These are phyloP conservation scores for Sphyrna mokarran DNA, from an alignment of 2,113 vertebrate genomes.

Conservation along the genomic window DNA sequence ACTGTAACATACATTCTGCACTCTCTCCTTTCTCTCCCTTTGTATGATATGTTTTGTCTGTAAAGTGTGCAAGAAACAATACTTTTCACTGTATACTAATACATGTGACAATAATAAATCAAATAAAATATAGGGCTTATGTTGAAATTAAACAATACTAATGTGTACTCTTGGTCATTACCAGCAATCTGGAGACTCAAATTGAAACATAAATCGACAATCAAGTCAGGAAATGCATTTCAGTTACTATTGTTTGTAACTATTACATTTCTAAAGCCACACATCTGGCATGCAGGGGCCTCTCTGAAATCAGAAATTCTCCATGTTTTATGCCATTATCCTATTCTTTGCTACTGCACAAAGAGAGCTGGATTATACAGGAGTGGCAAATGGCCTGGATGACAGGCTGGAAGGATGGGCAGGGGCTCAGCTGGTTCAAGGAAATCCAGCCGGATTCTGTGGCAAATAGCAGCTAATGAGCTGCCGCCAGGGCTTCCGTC, in stretches of 20 bases:
- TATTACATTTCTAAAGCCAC: neutral
- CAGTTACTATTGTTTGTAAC: neutral
- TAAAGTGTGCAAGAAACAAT: too few species aligned
- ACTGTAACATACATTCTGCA: too few species aligned
- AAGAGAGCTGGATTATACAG: neutral
- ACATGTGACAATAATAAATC: too few species aligned
- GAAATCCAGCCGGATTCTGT: neutral
- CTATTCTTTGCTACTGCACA: neutral
- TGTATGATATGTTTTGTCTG: too few species aligned
- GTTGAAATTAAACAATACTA: conserved; percentile 26
- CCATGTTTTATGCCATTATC: neutral
- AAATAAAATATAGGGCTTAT: neutral
- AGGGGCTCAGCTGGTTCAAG: neutral
- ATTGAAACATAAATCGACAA: neutral
- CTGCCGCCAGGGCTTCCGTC: neutral
- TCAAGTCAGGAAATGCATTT: neutral
- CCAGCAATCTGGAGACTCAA: conserved; percentile 11
- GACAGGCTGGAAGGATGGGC: neutral
- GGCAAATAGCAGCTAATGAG: too few species aligned
- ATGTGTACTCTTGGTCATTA: neutral
- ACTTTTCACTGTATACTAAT: too few species aligned
- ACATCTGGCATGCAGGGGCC: neutral
- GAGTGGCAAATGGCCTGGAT: neutral
- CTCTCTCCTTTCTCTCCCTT: too few species aligned
- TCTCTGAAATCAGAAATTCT: neutral